These are phyloP conservation scores for Hippocampus comes DNA, from an alignment of 2,113 vertebrate species.

Conservation along the genomic window DNA sequence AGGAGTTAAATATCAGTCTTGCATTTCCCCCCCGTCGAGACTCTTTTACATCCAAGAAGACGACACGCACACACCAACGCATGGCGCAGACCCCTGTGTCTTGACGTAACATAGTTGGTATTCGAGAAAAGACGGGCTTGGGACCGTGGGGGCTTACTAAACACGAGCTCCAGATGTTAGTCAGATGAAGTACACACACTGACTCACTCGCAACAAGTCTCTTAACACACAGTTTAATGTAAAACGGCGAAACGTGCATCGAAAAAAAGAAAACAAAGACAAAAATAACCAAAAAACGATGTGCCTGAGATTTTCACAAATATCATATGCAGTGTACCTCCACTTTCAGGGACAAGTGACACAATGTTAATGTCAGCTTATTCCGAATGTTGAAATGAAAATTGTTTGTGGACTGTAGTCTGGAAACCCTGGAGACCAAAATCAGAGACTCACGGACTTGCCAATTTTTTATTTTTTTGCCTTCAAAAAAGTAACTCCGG, in stretches of 20 bases:
- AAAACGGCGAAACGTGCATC: not conserved
- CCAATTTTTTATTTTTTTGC: no score
- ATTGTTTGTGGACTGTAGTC: no score
- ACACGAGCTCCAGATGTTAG: conserved; percentile 61
- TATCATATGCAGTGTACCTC: not conserved
- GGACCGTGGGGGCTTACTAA: conserved; percentile 4
- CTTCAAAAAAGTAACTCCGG: no score
- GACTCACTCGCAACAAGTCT: conserved; percentile 7
- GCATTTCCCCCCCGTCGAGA: conserved; percentile 12
- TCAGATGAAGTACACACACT: conserved; percentile 4
- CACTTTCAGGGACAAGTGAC: no score
- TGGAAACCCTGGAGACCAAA: no score
- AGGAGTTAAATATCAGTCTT: conserved; percentile 11
- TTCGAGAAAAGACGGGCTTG: conserved; percentile 36
- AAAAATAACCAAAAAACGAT: no score
- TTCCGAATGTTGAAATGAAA: no score
- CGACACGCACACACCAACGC: conserved; percentile 19
- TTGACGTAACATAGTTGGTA: conserved; percentile 65
- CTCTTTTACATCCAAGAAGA: conserved; percentile 43
- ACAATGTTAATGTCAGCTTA: no score
- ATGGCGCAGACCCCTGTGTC: conserved; percentile 34
- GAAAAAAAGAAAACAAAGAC: no score
- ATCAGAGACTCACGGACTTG: no score
- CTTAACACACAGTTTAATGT: not conserved
- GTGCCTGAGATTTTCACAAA: not conserved